Percentiles rank a stretch among this genome's conserved stretches.
These are phyloP conservation scores for Excalfactoria chinensis DNA, from an alignment of 2,113 vertebrate species.

Conservation along the genomic window DNA sequence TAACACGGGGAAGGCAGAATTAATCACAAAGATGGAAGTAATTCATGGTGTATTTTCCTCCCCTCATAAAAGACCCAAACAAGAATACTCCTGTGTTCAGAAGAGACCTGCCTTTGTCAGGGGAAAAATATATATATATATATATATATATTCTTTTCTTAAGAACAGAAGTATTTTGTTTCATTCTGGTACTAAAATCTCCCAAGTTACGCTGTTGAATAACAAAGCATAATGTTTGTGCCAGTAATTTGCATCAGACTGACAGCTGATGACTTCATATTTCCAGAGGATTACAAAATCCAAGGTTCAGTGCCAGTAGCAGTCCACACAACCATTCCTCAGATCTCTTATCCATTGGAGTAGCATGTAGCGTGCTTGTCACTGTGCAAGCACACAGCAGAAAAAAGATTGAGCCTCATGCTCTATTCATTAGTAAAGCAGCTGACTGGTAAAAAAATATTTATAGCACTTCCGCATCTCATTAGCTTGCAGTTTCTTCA, in stretches of 20 bases:
- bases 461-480: conserved; percentile 4
- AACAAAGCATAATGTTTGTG: background rate
- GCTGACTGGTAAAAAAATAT: background rate
- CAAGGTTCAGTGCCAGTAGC: background rate
- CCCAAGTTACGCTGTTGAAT: background rate
- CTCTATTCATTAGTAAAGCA: background rate
- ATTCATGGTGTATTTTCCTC: background rate
- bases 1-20: background rate
- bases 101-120: background rate
- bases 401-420: background rate
- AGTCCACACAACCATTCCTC: background rate
- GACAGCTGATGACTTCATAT: background rate
- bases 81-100: background rate
- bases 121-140: too few relatives aligned
- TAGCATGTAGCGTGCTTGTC: background rate
- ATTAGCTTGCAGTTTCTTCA: background rate
- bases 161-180: background rate
- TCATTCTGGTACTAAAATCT: background rate
- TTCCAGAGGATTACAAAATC: background rate
- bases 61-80: background rate
- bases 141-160: too few relatives aligned
- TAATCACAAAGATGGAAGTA: background rate
- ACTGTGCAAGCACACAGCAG: background rate
- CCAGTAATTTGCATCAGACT: background rate
- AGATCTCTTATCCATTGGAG: background rate